Evolutionary conservation across 2,113 vertebrate genomes (phyloP), one percentile per base, ranked within the genome.

Genomic region (Lutjanus erythropterus): DNA sequence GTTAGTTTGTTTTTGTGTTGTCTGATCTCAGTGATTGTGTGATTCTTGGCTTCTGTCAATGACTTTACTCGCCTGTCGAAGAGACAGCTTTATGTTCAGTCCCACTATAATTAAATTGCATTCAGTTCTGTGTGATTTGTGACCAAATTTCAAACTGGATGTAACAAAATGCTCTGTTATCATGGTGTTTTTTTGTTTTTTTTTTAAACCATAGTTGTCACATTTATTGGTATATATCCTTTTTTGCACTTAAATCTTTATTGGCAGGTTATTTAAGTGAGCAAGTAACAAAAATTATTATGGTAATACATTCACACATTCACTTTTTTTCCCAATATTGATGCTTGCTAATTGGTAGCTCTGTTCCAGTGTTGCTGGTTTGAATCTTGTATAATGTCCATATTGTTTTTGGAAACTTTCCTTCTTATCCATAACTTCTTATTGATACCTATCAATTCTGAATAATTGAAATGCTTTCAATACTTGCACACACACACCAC

Each of bases 1-100:
- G 86, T 93, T 94, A 93, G 80, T 71, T 78, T 90, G 85, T 78
- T 89, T 89, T 76, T 84, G 75, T 84, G 71, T 67, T 18, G 71
- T 79, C 84, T 93, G 89, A 90, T 89, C 86, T 80, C 87, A 15
- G 69, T 78, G 85, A 70, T 88, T 58, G 69, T 65, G 74, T 68
- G 59, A 83, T 78, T 81, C 88, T 78, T 86, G 42, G 37, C 62
- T 52, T 80, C 68, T 61, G 70, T 73, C 85, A n/a, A n/a, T n/a
- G n/a, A 58, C 76, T 81, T 47, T 42, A 68, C 2, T 5, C 14
- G 25, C 44, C 44, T 39, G 49, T 33, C 31, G 29, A 21, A 64
- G 67, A 74, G 79, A 65, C 25, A 4, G 72, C 58, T 76, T 59
- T 68, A 88, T 59, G 81, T 42, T 81, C 78, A 86, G 23, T 80